These are phyloP conservation scores for Pseudopipra pipra DNA, from an alignment of 2,113 vertebrate genomes.

Conservation along the genomic window DNA sequence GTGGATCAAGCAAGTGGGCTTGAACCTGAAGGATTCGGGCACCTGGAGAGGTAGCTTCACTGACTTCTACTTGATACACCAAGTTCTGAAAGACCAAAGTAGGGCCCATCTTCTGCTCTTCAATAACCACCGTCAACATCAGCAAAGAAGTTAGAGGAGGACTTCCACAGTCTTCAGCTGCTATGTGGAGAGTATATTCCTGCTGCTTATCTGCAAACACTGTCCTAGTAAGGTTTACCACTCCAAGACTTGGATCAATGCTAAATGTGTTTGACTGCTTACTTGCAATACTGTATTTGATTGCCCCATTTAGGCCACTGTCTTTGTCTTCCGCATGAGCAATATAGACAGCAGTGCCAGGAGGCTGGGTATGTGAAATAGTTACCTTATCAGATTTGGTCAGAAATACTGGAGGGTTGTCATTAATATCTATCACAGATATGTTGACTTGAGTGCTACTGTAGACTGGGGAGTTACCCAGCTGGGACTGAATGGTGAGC, in stretches of 20 bases:
- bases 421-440: slow-evolving; percentile 84
- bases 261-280: slow-evolving; percentile 66
- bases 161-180: slow-evolving; percentile 81
- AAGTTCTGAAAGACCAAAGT: slow-evolving; percentile 83
- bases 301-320: slow-evolving; percentile 79
- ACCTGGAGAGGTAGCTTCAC: slow-evolving; percentile 75
- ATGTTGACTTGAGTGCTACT: slow-evolving; percentile 87
- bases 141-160: slow-evolving; percentile 77
- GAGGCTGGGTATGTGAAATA: slow-evolving; percentile 70
- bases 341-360: slow-evolving; percentile 84
- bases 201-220: slow-evolving; percentile 38
- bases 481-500: slow-evolving; percentile 83
- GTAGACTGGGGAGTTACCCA: slow-evolving; percentile 68
- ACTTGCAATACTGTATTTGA: slow-evolving; percentile 77
- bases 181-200: slow-evolving; percentile 71
- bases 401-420: slow-evolving; percentile 83
- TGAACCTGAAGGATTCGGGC: slow-evolving; percentile 80
- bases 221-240: slow-evolving; percentile 76
- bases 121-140: slow-evolving; percentile 72
- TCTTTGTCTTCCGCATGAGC: slow-evolving; percentile 88
- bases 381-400: slow-evolving; percentile 67
- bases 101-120: slow-evolving; percentile 59
- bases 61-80: slow-evolving; percentile 86
- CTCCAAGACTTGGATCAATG: slow-evolving; percentile 77
- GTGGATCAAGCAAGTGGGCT: slow-evolving; percentile 56